phyloP scores from a whole-genome alignment of 37 sponge, comb jelly and placozoan genomes.

The Bolinopsis microptera region DNA sequence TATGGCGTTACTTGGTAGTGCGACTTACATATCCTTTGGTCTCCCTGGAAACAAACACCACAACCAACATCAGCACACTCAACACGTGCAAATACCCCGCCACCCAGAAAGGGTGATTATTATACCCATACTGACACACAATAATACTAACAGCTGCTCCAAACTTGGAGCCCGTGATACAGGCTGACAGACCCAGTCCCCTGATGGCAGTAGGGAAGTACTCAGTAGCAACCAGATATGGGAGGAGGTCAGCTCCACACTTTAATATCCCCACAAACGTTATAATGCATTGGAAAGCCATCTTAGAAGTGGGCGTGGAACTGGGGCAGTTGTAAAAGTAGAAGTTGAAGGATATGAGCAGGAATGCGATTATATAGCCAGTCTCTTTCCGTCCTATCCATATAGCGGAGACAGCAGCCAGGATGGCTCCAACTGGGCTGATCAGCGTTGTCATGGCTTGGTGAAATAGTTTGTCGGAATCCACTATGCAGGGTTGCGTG shows the following conservation, averaged over 20 bases:
- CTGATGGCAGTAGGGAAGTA: background rate
- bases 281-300: no score
- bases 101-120: background rate
- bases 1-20: no score
- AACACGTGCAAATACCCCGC: background rate
- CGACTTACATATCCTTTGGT: no score
- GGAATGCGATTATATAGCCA: background rate
- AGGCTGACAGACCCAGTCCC: background rate
- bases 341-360: background rate
- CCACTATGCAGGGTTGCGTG: background rate
- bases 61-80: background rate
- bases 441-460: background rate
- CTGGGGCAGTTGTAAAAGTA: constrained; percentile 2
- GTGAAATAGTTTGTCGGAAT: background rate
- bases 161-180: background rate
- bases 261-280: background rate
- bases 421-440: background rate
- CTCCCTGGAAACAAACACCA: background rate
- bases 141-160: background rate
- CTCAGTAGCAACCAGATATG: background rate
- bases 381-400: background rate
- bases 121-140: background rate
- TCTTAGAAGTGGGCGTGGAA: background rate
- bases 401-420: background rate
- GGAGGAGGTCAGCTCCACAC: background rate